Base-by-base conservation (phyloP, 2,113 vertebrate genomes). In the Haemorhous mexicanus region DNA sequence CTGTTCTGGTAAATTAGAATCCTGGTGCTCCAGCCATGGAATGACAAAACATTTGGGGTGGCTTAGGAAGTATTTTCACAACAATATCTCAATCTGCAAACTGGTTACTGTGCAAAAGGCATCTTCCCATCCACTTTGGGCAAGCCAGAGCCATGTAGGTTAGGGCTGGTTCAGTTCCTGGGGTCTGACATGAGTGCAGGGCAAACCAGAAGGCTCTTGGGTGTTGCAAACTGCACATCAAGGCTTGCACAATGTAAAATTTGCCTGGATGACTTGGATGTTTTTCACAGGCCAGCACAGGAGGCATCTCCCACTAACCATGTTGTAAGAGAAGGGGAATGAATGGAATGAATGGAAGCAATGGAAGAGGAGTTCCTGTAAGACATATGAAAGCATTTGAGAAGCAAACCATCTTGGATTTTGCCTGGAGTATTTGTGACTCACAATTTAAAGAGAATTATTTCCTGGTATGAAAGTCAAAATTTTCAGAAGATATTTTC, bases 291-390 rank as follows among this genome's bases (percentile, higher is more conserved):
- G 59, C 53, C 10, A 26, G 7, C 7, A 20, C 7, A 55, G 49
- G 39, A 73, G 50, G 11, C 8, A 23, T 70, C 5, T 85, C 23
- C 46, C 39, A 24, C 21, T 50, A 33, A 35, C 7, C 11, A 11
- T 0, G 0, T 9, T 67, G 12, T 64, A 61, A 79, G 52, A 82
- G 23, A 82, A 47, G 4, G 16, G 18, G 23, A 46, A 33, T 26
- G 18, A 41, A 28, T 5, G n/a, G n/a, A n/a, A n/a, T n/a, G n/a
- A n/a, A n/a, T n/a, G n/a, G n/a, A n/a, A 73, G 27, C 33, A 66
- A 35, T 59, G 52, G 75, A 74, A 32, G 35, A 91, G 16, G 17
- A n/a, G 10, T 20, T 94, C 50, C 37, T 67, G 2, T 53, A 47
- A 72, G 24, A 78, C 27, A 33, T 44, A 37, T 9, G 50, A 83